These are phyloP conservation scores for Epiblema foenella DNA, from an alignment of 2,888 invertebrate genomes.

Conservation along the genomic window DNA sequence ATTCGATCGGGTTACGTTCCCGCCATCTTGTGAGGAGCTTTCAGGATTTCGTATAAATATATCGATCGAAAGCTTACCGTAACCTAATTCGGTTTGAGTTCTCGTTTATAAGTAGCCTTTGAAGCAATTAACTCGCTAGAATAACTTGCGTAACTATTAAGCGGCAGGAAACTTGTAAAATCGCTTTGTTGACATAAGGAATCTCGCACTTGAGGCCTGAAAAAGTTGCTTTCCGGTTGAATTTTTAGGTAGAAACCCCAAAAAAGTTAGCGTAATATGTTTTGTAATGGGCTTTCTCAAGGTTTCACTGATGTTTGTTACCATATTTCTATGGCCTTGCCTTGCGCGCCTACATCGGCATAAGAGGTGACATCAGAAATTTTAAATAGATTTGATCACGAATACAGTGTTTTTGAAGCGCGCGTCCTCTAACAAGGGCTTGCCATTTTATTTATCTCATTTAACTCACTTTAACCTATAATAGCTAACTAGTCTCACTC, in stretches of 20 bases:
- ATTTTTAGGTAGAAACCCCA: conserved; percentile 43
- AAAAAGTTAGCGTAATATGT: conserved; percentile 5
- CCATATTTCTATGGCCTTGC: conserved; percentile 67
- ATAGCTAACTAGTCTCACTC: conserved; percentile 2
- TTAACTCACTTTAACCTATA: background rate
- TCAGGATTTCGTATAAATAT: conserved; percentile 79
- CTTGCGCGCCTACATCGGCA: conserved; percentile 66
- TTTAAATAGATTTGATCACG: conserved; percentile 74
- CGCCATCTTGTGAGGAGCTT: conserved; percentile 83
- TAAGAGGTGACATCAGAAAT: conserved; percentile 76
- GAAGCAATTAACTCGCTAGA: conserved; percentile 48
- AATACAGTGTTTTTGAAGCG: conserved; percentile 60
- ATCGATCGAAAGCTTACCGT: conserved; percentile 78
- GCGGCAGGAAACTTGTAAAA: conserved; percentile 47
- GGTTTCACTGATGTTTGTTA: conserved; percentile 49
- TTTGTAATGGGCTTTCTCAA: conserved; percentile 30
- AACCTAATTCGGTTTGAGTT: conserved; percentile 69
- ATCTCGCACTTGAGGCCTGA: conserved; percentile 45
- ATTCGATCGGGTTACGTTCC: conserved; percentile 71
- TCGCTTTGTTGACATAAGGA: conserved; percentile 70
- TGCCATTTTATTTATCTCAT: conserved; percentile 45
- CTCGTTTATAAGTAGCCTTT: conserved; percentile 53
- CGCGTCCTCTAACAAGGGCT: conserved; percentile 45
- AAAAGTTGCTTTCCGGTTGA: conserved; percentile 44
- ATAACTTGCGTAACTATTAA: conserved; percentile 46